phyloP scores from a whole-genome alignment of 2,888 invertebrate genomes.

The Cryptophagus acutangulus region DNA sequence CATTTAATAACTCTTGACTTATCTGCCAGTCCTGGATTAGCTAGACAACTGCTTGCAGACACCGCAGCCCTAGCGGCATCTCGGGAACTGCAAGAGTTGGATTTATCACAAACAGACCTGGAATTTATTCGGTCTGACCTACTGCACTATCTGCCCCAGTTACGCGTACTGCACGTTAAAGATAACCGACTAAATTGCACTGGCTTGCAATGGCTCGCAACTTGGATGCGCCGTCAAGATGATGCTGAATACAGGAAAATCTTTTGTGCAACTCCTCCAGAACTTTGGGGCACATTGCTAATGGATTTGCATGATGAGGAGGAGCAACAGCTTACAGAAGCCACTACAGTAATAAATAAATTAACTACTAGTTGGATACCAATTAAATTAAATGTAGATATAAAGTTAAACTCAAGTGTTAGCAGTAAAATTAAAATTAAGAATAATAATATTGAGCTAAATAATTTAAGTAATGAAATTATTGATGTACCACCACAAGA shows the following conservation, averaged over 20 bases:
- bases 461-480: constrained; percentile 2
- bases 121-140: constrained; percentile 64
- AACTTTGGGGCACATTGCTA: constrained; percentile 42
- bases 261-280: constrained; percentile 45
- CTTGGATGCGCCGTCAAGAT: constrained; percentile 60
- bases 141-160: constrained; percentile 62
- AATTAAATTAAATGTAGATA: background rate
- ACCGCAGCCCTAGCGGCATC: constrained; percentile 68
- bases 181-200: constrained; percentile 71
- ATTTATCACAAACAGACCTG: constrained; percentile 61
- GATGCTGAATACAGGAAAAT: constrained; percentile 44
- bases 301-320: constrained; percentile 40
- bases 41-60: constrained; percentile 64
- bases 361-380: background rate
- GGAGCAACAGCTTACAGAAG: constrained; percentile 12
- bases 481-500: background rate
- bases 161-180: constrained; percentile 61
- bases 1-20: constrained; percentile 70
- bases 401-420: background rate
- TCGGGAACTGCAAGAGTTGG: constrained; percentile 63
- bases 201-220: constrained; percentile 59
- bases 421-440: background rate
- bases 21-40: constrained; percentile 67
- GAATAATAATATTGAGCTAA: constrained; percentile 4
- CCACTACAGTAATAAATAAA: background rate